Evolutionary conservation across 2,888 invertebrate species (phyloP).

Genomic region (Cataglyphis albicans): DNA sequence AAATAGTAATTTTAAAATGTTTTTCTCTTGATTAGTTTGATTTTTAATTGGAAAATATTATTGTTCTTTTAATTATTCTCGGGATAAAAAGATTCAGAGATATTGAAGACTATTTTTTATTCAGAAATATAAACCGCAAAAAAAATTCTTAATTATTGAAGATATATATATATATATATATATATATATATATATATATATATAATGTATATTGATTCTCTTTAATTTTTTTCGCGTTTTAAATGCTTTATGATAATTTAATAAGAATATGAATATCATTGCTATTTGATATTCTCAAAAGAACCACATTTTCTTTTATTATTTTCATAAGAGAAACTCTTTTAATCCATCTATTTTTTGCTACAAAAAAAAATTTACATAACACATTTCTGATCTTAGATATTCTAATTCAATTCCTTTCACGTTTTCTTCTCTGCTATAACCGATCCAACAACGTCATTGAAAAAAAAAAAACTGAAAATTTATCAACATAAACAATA

Average conservation of each 20-base stretch:
- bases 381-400: not conserved
- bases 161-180: too few relatives aligned
- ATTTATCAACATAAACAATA: not conserved
- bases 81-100: not conserved
- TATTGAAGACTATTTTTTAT: not conserved
- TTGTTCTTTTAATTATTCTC: not conserved
- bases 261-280: not conserved
- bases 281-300: not conserved
- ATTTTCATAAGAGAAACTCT: not conserved
- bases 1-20: not conserved
- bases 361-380: not conserved
- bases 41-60: not conserved
- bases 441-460: not conserved
- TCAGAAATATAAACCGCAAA: not conserved
- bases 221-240: not conserved
- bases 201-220: not conserved
- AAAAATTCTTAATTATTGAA: not conserved
- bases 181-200: not conserved
- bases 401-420: not conserved
- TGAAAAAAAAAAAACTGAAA: not conserved
- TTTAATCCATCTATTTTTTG: too few relatives aligned
- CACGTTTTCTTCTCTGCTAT: too few relatives aligned
- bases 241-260: not conserved
- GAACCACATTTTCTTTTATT: not conserved
- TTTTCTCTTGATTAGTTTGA: not conserved